Conservation (phyloP, 2,888 invertebrate genomes). For the Drosophila mercatorum region DNA sequence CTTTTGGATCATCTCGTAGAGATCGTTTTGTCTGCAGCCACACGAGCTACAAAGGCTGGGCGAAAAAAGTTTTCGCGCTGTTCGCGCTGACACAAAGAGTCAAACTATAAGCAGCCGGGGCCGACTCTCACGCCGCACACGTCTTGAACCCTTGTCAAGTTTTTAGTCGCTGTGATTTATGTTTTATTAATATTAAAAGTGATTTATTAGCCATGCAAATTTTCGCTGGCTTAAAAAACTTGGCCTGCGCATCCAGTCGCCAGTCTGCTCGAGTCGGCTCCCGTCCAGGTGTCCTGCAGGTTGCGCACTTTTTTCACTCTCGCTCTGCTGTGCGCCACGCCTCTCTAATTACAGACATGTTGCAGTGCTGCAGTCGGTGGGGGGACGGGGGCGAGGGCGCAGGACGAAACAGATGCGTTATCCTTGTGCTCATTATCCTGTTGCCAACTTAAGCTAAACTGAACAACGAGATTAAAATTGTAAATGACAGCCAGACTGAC, state of each 20-base stretch:
- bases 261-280: not conserved
- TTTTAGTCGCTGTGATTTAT: slow-evolving; percentile 78
- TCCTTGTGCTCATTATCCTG: slow-evolving; percentile 67
- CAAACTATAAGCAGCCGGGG: slow-evolving; percentile 23
- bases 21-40: slow-evolving; percentile 32
- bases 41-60: slow-evolving; percentile 24
- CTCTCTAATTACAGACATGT: slow-evolving; percentile 65
- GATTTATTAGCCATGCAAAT: slow-evolving; percentile 80
- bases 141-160: slow-evolving; percentile 42
- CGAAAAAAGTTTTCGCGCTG: slow-evolving; percentile 23
- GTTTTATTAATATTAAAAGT: slow-evolving; percentile 83
- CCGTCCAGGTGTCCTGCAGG: slow-evolving; percentile 25
- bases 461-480: slow-evolving; percentile 79
- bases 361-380: slow-evolving; percentile 16
- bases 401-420: slow-evolving; percentile 23
- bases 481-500: slow-evolving; percentile 74
- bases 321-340: slow-evolving; percentile 32
- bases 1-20: slow-evolving; percentile 6
- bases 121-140: not conserved
- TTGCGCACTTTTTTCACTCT: not conserved
- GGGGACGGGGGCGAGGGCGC: not conserved
- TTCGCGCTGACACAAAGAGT: slow-evolving; percentile 27
- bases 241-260: slow-evolving; percentile 20
- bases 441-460: slow-evolving; percentile 73
- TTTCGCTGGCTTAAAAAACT: slow-evolving; percentile 53